phyloP scores from a whole-genome alignment of 2,888 invertebrate species.

The Acanthosepion esculentum region DNA sequence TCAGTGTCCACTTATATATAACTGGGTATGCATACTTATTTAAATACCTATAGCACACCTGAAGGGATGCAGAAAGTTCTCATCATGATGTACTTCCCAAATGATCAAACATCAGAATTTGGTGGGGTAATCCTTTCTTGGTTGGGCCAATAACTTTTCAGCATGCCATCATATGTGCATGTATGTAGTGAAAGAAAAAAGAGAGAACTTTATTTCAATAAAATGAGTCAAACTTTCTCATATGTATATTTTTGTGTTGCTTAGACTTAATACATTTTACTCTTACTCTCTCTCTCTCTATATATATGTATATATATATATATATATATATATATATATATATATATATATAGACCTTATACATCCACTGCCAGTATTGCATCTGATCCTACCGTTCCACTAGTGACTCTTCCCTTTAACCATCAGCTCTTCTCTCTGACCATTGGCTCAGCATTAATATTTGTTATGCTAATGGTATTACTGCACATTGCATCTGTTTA shows the following conservation, averaged over 20 bases:
- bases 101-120: too few relatives aligned
- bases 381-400: not conserved
- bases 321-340: not conserved
- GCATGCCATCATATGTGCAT: not conserved
- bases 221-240: too few relatives aligned
- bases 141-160: too few relatives aligned
- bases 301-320: not conserved
- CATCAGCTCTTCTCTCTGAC: not conserved
- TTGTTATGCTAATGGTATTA: not conserved
- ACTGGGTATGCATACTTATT: too few relatives aligned
- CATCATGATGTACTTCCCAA: too few relatives aligned
- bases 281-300: not conserved
- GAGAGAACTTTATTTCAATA: not conserved
- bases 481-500: slow-evolving; percentile 6
- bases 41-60: too few relatives aligned
- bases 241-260: not conserved
- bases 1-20: too few relatives aligned
- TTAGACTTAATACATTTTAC: not conserved
- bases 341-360: not conserved
- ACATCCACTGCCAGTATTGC: not conserved
- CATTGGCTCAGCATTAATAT: not conserved
- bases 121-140: too few relatives aligned
- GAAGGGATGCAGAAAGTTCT: too few relatives aligned
- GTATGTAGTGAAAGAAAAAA: not conserved
- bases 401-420: not conserved